Evolutionary conservation across 2,113 vertebrate species (phyloP), one percentile per base, ranked within the genome.

Genomic region (Zosterops pallidus): DNA sequence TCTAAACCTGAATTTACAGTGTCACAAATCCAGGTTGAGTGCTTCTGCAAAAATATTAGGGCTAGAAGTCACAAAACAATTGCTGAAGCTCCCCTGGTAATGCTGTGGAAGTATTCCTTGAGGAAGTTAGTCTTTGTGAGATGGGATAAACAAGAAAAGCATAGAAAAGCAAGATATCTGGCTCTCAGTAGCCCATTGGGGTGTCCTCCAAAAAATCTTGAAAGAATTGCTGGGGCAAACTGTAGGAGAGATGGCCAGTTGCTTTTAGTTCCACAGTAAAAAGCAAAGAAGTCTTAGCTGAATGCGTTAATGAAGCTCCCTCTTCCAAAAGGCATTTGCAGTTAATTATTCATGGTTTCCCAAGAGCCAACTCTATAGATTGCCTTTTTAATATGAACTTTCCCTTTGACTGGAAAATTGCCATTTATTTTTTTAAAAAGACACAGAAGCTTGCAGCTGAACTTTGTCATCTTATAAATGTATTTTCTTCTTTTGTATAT

Each of bases 401-500:
- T 71, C 64, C 37, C 81, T 46, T 88, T 55, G 28, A 67, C n/a
- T 93, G 79, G 76, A 83, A 96, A 75, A 57, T 37, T 83, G 90
- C 64, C 85, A 55, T 86, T 69, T 95, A 28, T 85, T 85, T 86
- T 42, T 42, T 70, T 1, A 5, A 62, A 95, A 80, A 85, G 37
- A 44, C 11, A 22, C 31, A 62, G 50, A 86, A 94, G 41, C 11
- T 68, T 86, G 65, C 14, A 10, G 42, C 44, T 94, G 74, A 94
- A 76, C 12, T 90, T 94, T 53, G 28, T 80, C 37, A 17, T 87
- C 37, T 87, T 91, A 85, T 23, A 77, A 95, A 77, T 76, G 46
- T 92, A 83, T 94, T 96, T 95, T 96, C 57, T 91, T 85, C 82
- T 87, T 94, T 95, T 92, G 67, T 91, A 12, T 87, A 28, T 0